phyloP scores from a whole-genome alignment of 1,140 invertebrate species.

The Drosophila burlai region DNA sequence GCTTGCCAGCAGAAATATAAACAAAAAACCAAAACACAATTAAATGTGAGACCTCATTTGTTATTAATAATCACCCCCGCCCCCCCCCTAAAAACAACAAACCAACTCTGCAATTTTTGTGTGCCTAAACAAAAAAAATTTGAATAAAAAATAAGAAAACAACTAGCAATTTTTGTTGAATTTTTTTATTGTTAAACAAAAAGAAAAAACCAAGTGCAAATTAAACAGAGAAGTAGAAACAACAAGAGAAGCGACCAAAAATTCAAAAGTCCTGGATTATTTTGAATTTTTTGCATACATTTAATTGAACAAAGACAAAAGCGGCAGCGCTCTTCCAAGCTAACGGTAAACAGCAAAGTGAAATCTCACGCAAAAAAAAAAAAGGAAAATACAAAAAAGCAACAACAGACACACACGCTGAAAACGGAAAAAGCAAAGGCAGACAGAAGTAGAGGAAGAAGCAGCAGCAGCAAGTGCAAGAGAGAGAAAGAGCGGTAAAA shows the following conservation, averaged over 20 bases:
- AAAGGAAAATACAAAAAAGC: slow-evolving; percentile 22
- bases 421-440: slow-evolving; percentile 33
- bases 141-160: slow-evolving; percentile 11
- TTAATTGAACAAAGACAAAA: slow-evolving; percentile 28
- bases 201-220: slow-evolving; percentile 13
- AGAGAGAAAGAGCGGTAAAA: slow-evolving; percentile 26
- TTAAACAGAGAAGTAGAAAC: background rate
- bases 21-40: slow-evolving; percentile 8
- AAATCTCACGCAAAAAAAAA: slow-evolving; percentile 66
- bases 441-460: slow-evolving; percentile 29
- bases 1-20: slow-evolving; percentile 13
- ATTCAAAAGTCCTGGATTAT: slow-evolving; percentile 85
- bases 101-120: slow-evolving; percentile 50
- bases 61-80: slow-evolving; percentile 1
- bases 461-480: slow-evolving; percentile 34
- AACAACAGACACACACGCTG: background rate
- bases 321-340: slow-evolving; percentile 12
- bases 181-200: slow-evolving; percentile 60
- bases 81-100: background rate
- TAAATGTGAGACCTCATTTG: slow-evolving; percentile 17
- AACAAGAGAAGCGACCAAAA: slow-evolving; percentile 13
- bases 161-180: slow-evolving; percentile 26
- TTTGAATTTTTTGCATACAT: slow-evolving; percentile 67
- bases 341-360: slow-evolving; percentile 65
- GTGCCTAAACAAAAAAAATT: slow-evolving; percentile 44